phyloP scores from a whole-genome alignment of 2,888 invertebrate genomes.

The Tuberolachnus salignus region DNA sequence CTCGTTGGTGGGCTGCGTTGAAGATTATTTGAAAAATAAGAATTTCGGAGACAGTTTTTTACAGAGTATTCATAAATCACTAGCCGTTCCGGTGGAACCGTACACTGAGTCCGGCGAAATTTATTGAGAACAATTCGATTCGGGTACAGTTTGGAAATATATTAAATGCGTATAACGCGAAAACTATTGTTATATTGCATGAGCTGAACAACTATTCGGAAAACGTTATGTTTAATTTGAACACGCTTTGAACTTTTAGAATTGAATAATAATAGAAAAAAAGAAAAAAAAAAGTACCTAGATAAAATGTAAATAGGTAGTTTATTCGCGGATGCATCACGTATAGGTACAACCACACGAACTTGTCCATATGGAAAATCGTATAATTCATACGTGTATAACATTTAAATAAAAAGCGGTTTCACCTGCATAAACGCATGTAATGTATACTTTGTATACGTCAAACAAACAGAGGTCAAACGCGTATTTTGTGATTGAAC shows the following conservation, averaged over 20 bases:
- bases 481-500: not conserved
- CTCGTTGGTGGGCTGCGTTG: too few relatives aligned
- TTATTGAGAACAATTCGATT: too few relatives aligned
- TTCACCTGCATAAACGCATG: not conserved
- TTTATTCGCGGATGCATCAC: not conserved
- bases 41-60: too few relatives aligned
- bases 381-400: not conserved
- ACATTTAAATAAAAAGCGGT: not conserved
- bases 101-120: too few relatives aligned
- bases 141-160: too few relatives aligned
- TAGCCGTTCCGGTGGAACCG: too few relatives aligned
- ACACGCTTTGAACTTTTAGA: not conserved
- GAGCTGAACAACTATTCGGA: too few relatives aligned
- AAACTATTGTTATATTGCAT: too few relatives aligned
- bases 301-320: not conserved
- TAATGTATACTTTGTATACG: not conserved
- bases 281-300: too few relatives aligned
- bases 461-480: not conserved
- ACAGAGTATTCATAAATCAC: too few relatives aligned
- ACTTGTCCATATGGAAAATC: not conserved
- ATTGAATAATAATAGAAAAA: not conserved
- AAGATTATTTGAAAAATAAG: too few relatives aligned
- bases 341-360: not conserved
- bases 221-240: not conserved
- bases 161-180: too few relatives aligned